Evolutionary conservation across 1,140 invertebrate species (phyloP).

Genomic region (Rhysida immarginata): DNA sequence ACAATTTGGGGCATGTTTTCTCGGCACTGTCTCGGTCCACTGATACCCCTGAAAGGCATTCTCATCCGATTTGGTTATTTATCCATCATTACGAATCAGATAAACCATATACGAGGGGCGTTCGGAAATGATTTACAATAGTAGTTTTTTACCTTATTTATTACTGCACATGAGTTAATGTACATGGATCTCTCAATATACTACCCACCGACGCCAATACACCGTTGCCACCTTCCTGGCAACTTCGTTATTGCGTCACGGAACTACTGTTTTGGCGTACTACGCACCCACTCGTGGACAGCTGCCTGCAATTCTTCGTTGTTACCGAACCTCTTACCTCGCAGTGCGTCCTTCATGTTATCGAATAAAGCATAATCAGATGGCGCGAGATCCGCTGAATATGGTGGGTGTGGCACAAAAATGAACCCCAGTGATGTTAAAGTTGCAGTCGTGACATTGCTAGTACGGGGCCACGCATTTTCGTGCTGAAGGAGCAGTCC

Average conservation of each 20-base stretch:
- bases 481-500: neutral
- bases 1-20: too few species aligned
- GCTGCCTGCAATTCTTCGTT: slow-evolving; percentile 12
- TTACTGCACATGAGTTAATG: neutral
- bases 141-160: too few species aligned
- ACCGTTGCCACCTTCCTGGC: neutral
- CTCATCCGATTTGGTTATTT: too few species aligned
- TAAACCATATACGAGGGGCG: too few species aligned
- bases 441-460: neutral
- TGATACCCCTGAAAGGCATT: too few species aligned
- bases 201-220: neutral
- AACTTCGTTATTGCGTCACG: neutral
- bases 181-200: neutral
- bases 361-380: slow-evolving; percentile 3
- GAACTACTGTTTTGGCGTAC: neutral
- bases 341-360: slow-evolving; percentile 13
- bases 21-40: too few species aligned
- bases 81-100: too few species aligned
- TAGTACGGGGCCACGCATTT: neutral
- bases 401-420: slow-evolving; percentile 4
- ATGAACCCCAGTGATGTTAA: neutral
- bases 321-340: slow-evolving; percentile 8
- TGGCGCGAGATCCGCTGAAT: neutral
- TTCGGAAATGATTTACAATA: too few species aligned
- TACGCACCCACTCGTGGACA: neutral